Conservation (phyloP, 2,888 invertebrate species). For the Pachydiplax longipennis region DNA sequence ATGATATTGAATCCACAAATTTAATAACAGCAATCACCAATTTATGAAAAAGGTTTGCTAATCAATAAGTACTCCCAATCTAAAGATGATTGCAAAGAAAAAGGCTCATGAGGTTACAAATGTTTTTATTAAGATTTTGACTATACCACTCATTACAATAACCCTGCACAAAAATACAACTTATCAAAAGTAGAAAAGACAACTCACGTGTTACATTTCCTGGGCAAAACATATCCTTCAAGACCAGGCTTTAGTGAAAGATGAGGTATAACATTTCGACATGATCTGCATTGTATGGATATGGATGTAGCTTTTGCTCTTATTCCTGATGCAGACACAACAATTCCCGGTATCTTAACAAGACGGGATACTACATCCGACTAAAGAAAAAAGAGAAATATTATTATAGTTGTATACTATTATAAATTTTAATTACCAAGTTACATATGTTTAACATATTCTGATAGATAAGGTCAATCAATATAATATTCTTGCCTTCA, state of each 20-base stretch:
- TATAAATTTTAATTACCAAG: neutral
- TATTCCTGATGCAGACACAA: constrained; percentile 92
- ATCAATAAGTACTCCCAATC: no score
- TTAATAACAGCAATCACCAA: no score
- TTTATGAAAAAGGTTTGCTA: no score
- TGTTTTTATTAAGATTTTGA: neutral
- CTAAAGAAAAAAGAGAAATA: constrained; percentile 62
- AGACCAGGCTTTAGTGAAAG: constrained; percentile 91
- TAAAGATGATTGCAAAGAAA: no score
- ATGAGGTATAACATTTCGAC: constrained; percentile 88
- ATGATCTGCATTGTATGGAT: constrained; percentile 94
- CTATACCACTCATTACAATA: neutral
- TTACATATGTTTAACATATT: neutral
- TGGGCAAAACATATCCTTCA: constrained; percentile 94
- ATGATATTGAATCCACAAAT: no score
- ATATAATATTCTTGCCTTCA: constrained; percentile 70
- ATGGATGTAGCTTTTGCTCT: constrained; percentile 95
- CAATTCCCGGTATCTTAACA: constrained; percentile 95
- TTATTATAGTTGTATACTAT: no score
- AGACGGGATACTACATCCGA: constrained; percentile 92
- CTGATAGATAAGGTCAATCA: neutral
- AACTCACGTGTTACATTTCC: constrained; percentile 90
- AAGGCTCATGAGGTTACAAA: no score
- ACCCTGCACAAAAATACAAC: neutral
- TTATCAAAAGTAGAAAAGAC: neutral